Base-by-base conservation (phyloP, 1,140 invertebrate species). In the Octopus bimaculoides region DNA sequence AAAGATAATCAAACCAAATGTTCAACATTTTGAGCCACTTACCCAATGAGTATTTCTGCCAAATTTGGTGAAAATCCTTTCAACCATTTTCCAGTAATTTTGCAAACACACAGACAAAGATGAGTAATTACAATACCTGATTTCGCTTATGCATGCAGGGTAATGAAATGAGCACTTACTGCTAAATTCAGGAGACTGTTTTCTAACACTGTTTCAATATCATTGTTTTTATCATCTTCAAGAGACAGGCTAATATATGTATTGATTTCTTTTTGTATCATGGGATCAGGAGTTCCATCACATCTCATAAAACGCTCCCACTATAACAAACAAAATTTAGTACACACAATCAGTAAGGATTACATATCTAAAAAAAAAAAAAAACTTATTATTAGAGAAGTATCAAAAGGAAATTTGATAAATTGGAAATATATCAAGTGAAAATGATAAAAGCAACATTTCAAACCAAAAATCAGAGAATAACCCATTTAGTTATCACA, bases 221-320 rank as follows among this genome's bases (percentile, higher is more conserved):
- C 84, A 79, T 84, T 81, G 14, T 83, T 79, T 54, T 79, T 77
- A 4, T 78, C 81, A 69, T 89, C 86, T 77, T 89, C 89, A 77
- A 85, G 78, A 77, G 84, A 78, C 10, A 89, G 84, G 77, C 87
- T 89, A 7, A 90, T 87, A 80, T 89, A 89, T 8, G 88, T 89
- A 81, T 90, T 90, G 61, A 90, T 90, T 80, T 90, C 88, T 73
- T 86, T 85, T 61, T 85, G 86, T n/a, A 85, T 84, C 4, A 85
- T 86, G 10, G 89, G 89, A 82, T 90, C 88, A 4, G 89, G 89
- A 12, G 89, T 88, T 14, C 89, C 89, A 83, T 90, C 89, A 84
- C 89, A 90, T 73, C 84, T 82, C 88, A 89, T 89, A 81, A 89
- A 89, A 41, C 89, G 83, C 20, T 86, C 84, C 89, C 89, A 90